phyloP scores from a whole-genome alignment of 2,797 vertebrate species.

The Crypturellus tataupa region DNA sequence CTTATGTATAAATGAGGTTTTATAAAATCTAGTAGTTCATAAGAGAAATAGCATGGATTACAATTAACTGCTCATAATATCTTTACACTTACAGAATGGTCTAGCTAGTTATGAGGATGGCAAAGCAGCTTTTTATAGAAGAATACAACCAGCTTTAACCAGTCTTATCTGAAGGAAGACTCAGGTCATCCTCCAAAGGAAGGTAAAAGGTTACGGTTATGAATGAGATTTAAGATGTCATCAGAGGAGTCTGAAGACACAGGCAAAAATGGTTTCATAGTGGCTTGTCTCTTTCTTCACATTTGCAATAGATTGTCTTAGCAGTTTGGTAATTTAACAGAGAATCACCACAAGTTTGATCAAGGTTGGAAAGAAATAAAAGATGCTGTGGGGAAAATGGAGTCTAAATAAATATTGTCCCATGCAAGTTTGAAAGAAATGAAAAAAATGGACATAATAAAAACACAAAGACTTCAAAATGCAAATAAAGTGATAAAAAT shows the following conservation, averaged over 20 bases:
- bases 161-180: neutral
- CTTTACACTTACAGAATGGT: neutral
- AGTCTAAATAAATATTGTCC: neutral
- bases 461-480: neutral
- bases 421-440: neutral
- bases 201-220: neutral
- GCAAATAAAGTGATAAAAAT: neutral
- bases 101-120: neutral
- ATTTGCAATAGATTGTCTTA: neutral
- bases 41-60: neutral
- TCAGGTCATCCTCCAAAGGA: neutral
- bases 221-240: neutral
- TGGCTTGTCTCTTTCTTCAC: neutral
- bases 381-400: neutral
- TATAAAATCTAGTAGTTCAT: rapidly evolving
- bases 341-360: neutral
- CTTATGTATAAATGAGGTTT: neutral
- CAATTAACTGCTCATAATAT: neutral
- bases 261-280: neutral
- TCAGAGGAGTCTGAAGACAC: neutral
- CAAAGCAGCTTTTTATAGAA: rapidly evolving
- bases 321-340: neutral
- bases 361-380: neutral
- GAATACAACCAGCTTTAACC: neutral
- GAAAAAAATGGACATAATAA: neutral